phyloP scores from a whole-genome alignment of 2,797 vertebrate genomes.

The Setipinna tenuifilis region DNA sequence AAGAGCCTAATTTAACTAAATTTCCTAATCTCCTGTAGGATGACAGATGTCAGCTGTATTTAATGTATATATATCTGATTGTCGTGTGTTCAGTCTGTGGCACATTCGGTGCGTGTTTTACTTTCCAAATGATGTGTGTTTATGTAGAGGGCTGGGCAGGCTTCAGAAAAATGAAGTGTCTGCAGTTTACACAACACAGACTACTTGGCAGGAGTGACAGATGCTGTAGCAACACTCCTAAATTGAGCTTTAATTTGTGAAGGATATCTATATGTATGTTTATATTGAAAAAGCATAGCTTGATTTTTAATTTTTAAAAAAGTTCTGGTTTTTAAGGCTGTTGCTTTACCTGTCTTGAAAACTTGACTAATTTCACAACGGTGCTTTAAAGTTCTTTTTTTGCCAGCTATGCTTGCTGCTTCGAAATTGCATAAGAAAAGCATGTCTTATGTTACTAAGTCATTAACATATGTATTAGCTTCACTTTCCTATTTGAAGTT shows the following conservation, averaged over 20 bases:
- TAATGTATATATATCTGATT: background rate
- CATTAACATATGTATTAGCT: slow-evolving; percentile 22
- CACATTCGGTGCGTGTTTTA: background rate
- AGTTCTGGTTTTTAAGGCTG: background rate
- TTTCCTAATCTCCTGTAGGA: too few species aligned
- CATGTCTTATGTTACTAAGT: background rate
- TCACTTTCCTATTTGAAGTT: background rate
- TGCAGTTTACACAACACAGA: background rate
- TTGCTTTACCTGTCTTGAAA: background rate
- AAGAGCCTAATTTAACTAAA: too few species aligned
- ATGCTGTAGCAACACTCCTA: slow-evolving; percentile 35
- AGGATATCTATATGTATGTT: background rate
- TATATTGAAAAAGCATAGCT: background rate
- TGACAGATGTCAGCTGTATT: background rate
- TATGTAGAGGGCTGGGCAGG: background rate
- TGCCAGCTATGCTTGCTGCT: background rate
- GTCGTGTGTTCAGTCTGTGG: slow-evolving; percentile 1
- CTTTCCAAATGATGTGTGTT: background rate
- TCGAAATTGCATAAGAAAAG: background rate
- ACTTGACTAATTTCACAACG: background rate
- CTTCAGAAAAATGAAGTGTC: slow-evolving; percentile 4
- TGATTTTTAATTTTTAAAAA: background rate
- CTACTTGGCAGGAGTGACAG: background rate
- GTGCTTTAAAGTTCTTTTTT: background rate
- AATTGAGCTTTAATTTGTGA: slow-evolving; percentile 39